Evolutionary conservation across 2,113 vertebrate species (phyloP).

Genomic region (Mesitornis unicolor): DNA sequence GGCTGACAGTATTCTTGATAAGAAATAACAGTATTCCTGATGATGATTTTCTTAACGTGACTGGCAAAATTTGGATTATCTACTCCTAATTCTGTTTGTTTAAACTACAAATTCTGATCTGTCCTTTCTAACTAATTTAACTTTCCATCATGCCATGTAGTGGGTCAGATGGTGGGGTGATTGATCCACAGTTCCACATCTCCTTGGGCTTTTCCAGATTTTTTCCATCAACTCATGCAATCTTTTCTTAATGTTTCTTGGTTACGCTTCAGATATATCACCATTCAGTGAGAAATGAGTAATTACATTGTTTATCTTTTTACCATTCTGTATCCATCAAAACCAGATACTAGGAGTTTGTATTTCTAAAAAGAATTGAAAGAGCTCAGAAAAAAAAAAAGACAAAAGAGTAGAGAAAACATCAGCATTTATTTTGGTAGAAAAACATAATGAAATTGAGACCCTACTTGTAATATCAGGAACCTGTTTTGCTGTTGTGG

Average conservation of each 20-base stretch:
- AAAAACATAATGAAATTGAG: neutral
- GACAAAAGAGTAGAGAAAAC: neutral
- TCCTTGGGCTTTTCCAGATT: neutral
- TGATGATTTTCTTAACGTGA: neutral
- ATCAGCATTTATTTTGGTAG: neutral
- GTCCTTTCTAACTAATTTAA: neutral
- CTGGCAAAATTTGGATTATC: neutral
- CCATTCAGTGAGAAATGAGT: neutral
- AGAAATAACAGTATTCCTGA: neutral
- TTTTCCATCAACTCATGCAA: neutral
- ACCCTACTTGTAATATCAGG: neutral
- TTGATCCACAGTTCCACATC: neutral
- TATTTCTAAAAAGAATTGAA: neutral
- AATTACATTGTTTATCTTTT: neutral
- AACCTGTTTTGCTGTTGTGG: neutral
- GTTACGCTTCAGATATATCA: neutral
- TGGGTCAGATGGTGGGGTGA: neutral
- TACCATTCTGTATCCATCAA: neutral
- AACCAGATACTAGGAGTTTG: neutral
- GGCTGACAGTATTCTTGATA: neutral
- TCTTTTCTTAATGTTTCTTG: neutral
- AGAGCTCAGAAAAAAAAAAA: neutral
- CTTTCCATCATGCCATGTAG: neutral
- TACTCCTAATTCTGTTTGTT: neutral
- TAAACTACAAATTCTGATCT: neutral